These are phyloP conservation scores for Todus mexicanus DNA, from an alignment of 2,797 vertebrate genomes.

Conservation along the genomic window DNA sequence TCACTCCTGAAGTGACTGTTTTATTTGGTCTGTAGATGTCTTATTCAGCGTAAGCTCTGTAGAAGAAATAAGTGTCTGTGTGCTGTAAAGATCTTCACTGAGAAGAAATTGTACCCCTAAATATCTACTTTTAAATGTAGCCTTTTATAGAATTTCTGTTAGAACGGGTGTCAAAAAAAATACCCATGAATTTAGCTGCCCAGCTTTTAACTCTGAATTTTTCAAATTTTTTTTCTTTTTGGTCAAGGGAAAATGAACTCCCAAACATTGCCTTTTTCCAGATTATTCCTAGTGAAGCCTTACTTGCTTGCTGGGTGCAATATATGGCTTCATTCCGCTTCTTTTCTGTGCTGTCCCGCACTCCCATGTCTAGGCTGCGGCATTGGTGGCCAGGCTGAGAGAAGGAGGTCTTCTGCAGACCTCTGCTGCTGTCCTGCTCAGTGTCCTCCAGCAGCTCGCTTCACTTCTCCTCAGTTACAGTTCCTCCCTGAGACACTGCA, in stretches of 20 bases:
- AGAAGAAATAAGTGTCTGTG: not conserved
- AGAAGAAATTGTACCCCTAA: not conserved
- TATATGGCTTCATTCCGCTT: not conserved
- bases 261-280: not conserved
- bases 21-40: not conserved
- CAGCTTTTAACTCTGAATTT: not conserved
- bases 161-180: not conserved
- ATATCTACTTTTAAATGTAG: not conserved
- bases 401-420: not conserved
- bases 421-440: accelerated
- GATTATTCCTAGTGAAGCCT: not conserved
- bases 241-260: not conserved
- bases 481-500: accelerated
- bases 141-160: not conserved
- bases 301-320: not conserved
- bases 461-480: not conserved
- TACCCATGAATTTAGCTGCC: not conserved
- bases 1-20: not conserved
- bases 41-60: not conserved
- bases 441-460: not conserved
- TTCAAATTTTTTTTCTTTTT: not conserved
- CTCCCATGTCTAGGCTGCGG: too few relatives aligned
- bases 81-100: not conserved
- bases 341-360: too few relatives aligned
- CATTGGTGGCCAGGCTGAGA: not conserved